phyloP scores from a whole-genome alignment of 2,888 invertebrate genomes.

The Diarsia rubi region DNA sequence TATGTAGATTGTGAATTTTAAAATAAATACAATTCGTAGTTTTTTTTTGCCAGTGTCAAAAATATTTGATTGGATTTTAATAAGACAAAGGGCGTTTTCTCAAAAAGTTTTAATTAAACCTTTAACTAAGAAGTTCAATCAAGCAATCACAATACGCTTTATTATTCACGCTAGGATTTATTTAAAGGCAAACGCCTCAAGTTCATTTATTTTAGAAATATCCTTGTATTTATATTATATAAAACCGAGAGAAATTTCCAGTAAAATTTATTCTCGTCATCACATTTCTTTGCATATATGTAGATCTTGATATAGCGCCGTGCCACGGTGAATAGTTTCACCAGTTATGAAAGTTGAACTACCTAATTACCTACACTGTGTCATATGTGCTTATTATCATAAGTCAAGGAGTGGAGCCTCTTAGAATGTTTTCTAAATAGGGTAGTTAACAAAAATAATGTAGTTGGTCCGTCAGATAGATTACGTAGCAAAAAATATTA shows the following conservation, averaged over 20 bases:
- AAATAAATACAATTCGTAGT: neutral
- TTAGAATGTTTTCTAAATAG: neutral
- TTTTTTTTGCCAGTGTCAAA: neutral
- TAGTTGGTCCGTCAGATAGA: no score
- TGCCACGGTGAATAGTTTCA: neutral
- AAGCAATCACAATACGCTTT: slow-evolving; percentile 27
- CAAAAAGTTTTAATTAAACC: slow-evolving; percentile 18
- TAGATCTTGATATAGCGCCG: no score
- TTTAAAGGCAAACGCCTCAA: neutral
- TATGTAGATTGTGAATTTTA: neutral
- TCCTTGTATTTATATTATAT: neutral
- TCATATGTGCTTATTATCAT: neutral
- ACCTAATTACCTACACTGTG: neutral
- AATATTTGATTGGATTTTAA: slow-evolving; percentile 7
- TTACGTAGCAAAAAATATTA: no score
- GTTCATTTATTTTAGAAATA: neutral
- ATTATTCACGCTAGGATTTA: slow-evolving; percentile 23
- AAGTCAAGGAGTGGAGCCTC: neutral
- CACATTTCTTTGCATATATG: neutral
- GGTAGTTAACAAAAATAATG: no score
- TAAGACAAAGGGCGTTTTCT: slow-evolving; percentile 3
- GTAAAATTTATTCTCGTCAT: no score
- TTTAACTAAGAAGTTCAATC: slow-evolving; percentile 29
- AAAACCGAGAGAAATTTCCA: neutral
- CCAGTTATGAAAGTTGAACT: rapidly evolving